Evolutionary conservation across 2,797 vertebrate genomes (phyloP).

Genomic region (Malacoctenus gilli): DNA sequence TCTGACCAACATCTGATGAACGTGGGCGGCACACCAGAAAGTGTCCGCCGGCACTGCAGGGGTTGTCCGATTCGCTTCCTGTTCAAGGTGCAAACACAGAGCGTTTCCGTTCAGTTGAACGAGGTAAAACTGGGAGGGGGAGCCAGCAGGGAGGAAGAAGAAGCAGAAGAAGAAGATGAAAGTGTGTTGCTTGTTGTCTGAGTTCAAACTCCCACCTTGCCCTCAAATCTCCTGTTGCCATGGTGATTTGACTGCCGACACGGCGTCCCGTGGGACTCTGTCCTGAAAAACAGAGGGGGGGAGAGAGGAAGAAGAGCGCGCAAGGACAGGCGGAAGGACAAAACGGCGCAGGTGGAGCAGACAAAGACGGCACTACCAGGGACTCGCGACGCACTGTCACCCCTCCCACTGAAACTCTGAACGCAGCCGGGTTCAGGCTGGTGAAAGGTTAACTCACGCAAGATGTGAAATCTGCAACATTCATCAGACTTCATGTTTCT

Average conservation of each 20-base stretch:
- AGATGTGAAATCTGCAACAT: no score
- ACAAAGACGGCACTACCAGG: constrained; percentile 3
- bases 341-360: constrained; percentile 28
- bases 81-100: no score
- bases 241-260: constrained; percentile 58
- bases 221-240: constrained; percentile 71
- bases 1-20: no score
- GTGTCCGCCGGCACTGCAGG: no score
- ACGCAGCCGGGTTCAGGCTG: no score
- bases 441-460: no score
- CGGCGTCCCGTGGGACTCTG: constrained; percentile 53
- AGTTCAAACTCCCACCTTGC: constrained; percentile 51
- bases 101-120: no score
- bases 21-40: no score
- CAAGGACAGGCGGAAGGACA: constrained; percentile 43
- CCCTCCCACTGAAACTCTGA: not conserved
- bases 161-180: constrained; percentile 49
- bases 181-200: constrained; percentile 21
- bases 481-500: no score
- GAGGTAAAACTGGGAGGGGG: no score
- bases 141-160: no score
- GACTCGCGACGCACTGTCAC: not conserved
- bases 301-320: constrained; percentile 8
- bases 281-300: constrained; percentile 36
- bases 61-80: no score